phyloP scores from a whole-genome alignment of 2,797 vertebrate species.

The Tragopan temminckii region DNA sequence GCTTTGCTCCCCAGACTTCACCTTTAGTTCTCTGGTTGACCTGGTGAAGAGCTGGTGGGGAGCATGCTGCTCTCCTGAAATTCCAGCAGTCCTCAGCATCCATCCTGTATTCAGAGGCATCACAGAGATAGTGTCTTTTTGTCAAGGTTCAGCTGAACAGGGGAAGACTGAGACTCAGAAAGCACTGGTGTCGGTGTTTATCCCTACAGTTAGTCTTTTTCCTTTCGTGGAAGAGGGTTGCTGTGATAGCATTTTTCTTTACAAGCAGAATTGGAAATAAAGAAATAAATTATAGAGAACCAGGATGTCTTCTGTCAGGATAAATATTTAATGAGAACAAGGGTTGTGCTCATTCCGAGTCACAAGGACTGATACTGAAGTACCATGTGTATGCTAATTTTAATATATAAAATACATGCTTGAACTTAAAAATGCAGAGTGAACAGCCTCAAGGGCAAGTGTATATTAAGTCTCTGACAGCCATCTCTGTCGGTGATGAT shows the following conservation, averaged over 20 bases:
- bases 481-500: not conserved
- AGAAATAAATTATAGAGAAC: slow-evolving; percentile 50
- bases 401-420: slow-evolving; percentile 28
- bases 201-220: not conserved
- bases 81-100: not conserved
- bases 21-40: not conserved
- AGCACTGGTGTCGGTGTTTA: not conserved
- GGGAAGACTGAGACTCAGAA: not conserved
- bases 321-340: slow-evolving; percentile 64
- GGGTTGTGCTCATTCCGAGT: slow-evolving; percentile 7
- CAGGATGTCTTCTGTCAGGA: not conserved
- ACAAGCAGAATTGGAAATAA: not conserved
- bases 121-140: not conserved
- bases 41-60: not conserved
- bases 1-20: not conserved
- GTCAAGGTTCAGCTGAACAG: not conserved
- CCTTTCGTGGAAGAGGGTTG: not conserved
- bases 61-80: rapidly evolving
- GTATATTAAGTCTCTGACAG: not conserved
- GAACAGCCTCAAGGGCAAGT: not conserved
- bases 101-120: not conserved
- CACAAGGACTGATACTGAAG: not conserved
- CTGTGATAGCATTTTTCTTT: slow-evolving; percentile 23
- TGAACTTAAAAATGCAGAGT: slow-evolving; percentile 23
- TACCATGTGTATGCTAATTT: slow-evolving; percentile 15